Evolutionary conservation across 2,797 vertebrate species (phyloP).

Genomic region (Gastrophryne carolinensis): DNA sequence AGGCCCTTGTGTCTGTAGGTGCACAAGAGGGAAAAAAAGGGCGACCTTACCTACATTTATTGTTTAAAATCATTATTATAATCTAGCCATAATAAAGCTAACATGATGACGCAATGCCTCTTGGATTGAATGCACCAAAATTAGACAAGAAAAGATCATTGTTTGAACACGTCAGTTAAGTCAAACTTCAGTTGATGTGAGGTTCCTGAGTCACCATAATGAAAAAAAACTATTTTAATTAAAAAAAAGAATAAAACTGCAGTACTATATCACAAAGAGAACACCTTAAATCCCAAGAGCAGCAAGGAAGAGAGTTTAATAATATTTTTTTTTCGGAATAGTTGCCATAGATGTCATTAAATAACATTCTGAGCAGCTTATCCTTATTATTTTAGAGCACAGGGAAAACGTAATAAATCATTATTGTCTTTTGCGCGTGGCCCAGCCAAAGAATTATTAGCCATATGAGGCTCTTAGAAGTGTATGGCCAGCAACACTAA

Average conservation of each 20-base stretch:
- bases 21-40: too few species aligned
- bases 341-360: constrained; percentile 35
- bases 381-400: constrained; percentile 32
- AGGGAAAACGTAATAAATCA: constrained; percentile 46
- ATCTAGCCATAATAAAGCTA: too few species aligned
- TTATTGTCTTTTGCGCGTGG: constrained; percentile 42
- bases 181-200: too few species aligned
- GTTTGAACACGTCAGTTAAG: too few species aligned
- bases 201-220: neutral
- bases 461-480: constrained; percentile 23
- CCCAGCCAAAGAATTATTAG: constrained; percentile 29
- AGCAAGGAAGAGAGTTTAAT: constrained; percentile 33
- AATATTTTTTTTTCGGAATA: constrained; percentile 34
- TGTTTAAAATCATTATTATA: too few species aligned
- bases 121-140: too few species aligned
- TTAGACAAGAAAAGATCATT: too few species aligned
- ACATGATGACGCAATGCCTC: too few species aligned
- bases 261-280: constrained; percentile 17
- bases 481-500: neutral
- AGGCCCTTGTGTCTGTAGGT: too few species aligned
- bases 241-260: constrained; percentile 47
- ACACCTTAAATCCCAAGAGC: constrained; percentile 43
- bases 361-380: constrained; percentile 32
- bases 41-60: too few species aligned
- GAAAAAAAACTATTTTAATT: constrained; percentile 28